phyloP scores from a whole-genome alignment of 2,888 invertebrate genomes.

The Noctua pronuba region DNA sequence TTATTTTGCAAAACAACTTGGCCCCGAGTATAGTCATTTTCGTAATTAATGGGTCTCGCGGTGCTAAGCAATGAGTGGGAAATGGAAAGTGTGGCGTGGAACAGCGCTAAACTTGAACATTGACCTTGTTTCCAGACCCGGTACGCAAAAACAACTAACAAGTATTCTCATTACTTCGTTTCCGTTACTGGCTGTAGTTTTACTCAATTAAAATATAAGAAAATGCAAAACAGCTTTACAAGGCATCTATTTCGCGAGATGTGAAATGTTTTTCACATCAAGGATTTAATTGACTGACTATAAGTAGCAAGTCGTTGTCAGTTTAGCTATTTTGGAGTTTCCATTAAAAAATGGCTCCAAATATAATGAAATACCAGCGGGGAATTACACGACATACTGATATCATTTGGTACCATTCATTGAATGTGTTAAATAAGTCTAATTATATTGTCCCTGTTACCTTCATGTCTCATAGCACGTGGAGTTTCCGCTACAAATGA shows the following conservation, averaged over 20 bases:
- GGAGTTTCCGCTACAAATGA: constrained; percentile 17
- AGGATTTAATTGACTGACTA: background rate
- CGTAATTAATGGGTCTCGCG: constrained; percentile 70
- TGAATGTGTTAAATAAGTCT: constrained; percentile 39
- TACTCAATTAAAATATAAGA: constrained; percentile 44
- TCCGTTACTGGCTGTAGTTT: constrained; percentile 56
- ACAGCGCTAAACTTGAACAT: constrained; percentile 77
- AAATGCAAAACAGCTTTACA: constrained; percentile 17
- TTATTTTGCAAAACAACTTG: constrained; percentile 31
- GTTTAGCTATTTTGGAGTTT: background rate
- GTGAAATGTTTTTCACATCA: constrained; percentile 20
- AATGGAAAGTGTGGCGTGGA: constrained; percentile 79
- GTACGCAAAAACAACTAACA: constrained; percentile 61
- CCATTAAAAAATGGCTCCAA: background rate
- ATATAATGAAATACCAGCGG: background rate
- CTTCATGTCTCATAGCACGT: constrained; percentile 13
- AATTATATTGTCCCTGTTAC: constrained; percentile 51
- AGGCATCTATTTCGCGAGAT: constrained; percentile 11
- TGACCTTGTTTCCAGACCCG: constrained; percentile 76
- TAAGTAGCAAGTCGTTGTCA: background rate
- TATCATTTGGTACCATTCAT: constrained; percentile 35
- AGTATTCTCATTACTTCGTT: constrained; percentile 64
- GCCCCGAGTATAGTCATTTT: constrained; percentile 51
- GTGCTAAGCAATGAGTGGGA: constrained; percentile 65
- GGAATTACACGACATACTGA: constrained; percentile 2